Evolutionary conservation across 2,888 invertebrate species (phyloP), one percentile per base, ranked within the genome.

Genomic region (Agrotis ipsilon): DNA sequence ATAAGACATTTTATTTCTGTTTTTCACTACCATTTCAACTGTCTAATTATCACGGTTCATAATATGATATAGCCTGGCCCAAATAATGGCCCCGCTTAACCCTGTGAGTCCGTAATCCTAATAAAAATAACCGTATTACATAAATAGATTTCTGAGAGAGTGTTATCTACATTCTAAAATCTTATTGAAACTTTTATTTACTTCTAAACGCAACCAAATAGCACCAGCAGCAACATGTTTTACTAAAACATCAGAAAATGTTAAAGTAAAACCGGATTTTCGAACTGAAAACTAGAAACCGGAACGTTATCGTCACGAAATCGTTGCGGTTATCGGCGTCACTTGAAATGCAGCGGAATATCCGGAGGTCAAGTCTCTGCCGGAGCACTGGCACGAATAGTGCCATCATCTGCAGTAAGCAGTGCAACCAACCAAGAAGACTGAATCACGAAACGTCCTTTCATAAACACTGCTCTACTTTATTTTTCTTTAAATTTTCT

Each of bases 301-400:
- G 64, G 67, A 71, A 69, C 49, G 57, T 80, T 75, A 75, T 60
- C 75, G 49, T 19, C 45, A 49, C 62, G 24, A 62, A 49, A 80
- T 75, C 59, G 32, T 21, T 54, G 62, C 24, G 49, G 67, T 81
- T 70, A 72, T 84, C 52, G 61, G 24, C 61, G 62, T 66, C 68
- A 68, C 73, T 72, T 62, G 57, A 76, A 82, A 84, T 72, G 76
- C 64, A 63, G 62, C 57, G 63, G 54, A 77, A 62, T 65, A 52
- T 57, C 32, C 72, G 51, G 71, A 58, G 74, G 67, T 85, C 81
- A 83, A 81, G 83, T 76, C 63, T 59, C 21, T 27, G 62, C 48
- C 63, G 39, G 60, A 64, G 70, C 64, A 79, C 83, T 86, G 88
- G 75, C 82, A 85, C 81, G 75, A 88, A 90, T 87, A 66, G 86